Percentiles rank a stretch among this genome's conserved stretches.
Conservation (phyloP, 1,140 invertebrate species). For the Zaprionus tsacasi region DNA sequence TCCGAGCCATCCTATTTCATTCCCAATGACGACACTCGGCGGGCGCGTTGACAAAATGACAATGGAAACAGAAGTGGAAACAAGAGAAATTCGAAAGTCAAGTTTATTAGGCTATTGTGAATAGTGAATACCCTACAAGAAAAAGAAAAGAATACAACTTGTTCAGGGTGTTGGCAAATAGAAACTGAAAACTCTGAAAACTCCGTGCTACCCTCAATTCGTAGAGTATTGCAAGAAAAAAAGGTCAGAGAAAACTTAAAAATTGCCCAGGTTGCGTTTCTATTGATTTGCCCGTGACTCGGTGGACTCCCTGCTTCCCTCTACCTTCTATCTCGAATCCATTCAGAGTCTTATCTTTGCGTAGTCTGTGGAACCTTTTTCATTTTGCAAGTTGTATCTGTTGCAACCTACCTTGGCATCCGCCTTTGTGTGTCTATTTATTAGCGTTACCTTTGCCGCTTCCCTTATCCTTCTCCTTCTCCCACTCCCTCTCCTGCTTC, state of each 20-base stretch:
- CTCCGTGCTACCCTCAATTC: no score
- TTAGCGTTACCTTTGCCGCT: conserved; percentile 68
- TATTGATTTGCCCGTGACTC: conserved; percentile 68
- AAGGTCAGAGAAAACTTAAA: conserved; percentile 49
- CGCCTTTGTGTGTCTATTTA: conserved; percentile 72
- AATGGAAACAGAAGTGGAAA: conserved; percentile 51
- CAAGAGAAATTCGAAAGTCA: conserved; percentile 15
- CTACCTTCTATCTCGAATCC: background rate
- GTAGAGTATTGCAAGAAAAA: conserved; percentile 21
- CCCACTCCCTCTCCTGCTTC: no score
- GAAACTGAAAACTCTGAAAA: no score
- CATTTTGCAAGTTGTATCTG: conserved; percentile 29
- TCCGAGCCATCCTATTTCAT: conserved; percentile 41
- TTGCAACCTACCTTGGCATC: conserved; percentile 50
- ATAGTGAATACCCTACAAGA: conserved; percentile 12
- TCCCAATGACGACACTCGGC: conserved; percentile 64
- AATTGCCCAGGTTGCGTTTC: conserved; percentile 52
- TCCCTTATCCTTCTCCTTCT: no score
- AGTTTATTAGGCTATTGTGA: background rate
- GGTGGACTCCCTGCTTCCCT: conserved; percentile 6
- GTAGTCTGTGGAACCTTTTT: conserved; percentile 38
- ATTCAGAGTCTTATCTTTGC: conserved; percentile 34
- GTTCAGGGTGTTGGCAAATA: background rate
- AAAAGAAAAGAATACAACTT: background rate
- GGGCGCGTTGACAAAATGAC: conserved; percentile 78